These are phyloP conservation scores for Syritta pipiens DNA, from an alignment of 2,888 invertebrate species.

Conservation along the genomic window DNA sequence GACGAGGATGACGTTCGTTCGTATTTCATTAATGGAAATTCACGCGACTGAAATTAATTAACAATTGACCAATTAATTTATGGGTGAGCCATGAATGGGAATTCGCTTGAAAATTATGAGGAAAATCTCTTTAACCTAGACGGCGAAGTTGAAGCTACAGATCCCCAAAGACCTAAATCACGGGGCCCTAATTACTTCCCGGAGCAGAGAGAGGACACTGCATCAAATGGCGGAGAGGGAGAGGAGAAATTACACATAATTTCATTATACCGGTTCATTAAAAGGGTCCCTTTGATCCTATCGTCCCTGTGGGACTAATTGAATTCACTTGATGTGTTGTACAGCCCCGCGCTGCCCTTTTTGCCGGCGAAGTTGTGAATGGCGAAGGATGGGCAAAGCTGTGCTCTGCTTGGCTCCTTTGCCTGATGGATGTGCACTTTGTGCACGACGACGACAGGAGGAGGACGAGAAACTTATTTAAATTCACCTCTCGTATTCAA, in stretches of 20 bases:
- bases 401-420: background rate
- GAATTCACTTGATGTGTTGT: slow-evolving; percentile 34
- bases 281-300: slow-evolving; percentile 17
- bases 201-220: background rate
- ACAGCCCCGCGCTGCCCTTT: background rate
- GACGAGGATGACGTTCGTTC: background rate
- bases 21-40: background rate
- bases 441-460: too few relatives aligned
- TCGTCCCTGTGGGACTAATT: slow-evolving; percentile 33
- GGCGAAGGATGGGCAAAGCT: background rate
- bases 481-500: slow-evolving; percentile 25
- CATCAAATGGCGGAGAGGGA: background rate
- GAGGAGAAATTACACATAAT: slow-evolving; percentile 15
- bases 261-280: slow-evolving; percentile 17
- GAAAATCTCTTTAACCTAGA: background rate
- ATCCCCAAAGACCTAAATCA: too few relatives aligned
- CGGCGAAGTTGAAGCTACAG: too few relatives aligned
- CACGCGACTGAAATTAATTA: slow-evolving; percentile 13
- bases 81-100: background rate
- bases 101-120: too few relatives aligned
- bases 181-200: background rate
- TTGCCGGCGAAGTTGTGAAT: background rate
- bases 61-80: slow-evolving; percentile 16
- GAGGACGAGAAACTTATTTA: slow-evolving; percentile 1
- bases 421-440: slow-evolving; percentile 14